A percentile compares a stretch with the other conserved stretches of the same genome.
Evolutionary conservation across 2,113 vertebrate genomes (phyloP).

Genomic region (Gadus chalcogrammus): DNA sequence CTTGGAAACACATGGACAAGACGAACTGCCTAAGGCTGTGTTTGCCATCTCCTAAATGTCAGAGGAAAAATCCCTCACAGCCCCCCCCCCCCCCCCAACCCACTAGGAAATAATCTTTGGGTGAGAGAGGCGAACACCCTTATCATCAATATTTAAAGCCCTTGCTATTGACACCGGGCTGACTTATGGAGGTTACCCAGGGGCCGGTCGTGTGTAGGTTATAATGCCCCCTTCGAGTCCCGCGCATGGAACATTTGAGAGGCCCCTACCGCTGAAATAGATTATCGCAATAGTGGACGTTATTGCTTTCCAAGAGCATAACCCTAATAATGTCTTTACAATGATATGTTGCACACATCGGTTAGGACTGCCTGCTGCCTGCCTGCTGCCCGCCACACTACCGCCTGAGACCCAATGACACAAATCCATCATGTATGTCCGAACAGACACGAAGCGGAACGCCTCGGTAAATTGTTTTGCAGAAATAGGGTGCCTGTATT

Average conservation of each 20-base stretch:
- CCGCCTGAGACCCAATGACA: no score
- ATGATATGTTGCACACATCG: conserved; percentile 18
- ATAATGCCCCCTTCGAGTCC: conserved; percentile 59
- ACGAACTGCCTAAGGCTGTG: no score
- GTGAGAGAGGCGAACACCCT: conserved; percentile 57
- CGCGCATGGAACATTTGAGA: conserved; percentile 30
- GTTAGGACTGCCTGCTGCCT: conserved; percentile 3
- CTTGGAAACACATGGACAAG: no score
- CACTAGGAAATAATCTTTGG: conserved; percentile 42
- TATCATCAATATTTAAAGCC: conserved; percentile 77
- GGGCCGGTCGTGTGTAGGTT: conserved; percentile 35
- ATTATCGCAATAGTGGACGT: conserved; percentile 1
- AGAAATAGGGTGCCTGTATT: no score
- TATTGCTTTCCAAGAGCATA: conserved; percentile 38
- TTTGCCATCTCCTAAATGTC: conserved; percentile 20
- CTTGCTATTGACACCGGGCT: conserved; percentile 67
- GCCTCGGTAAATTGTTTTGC: no score
- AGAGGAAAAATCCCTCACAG: conserved; percentile 47
- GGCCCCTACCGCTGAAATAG: conserved; percentile 3
- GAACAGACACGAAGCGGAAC: no score
- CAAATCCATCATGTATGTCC: no score
- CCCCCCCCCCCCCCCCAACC: conserved; percentile 11
- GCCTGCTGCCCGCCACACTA: background rate
- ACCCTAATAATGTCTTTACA: conserved; percentile 30
- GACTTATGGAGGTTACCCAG: conserved; percentile 70